Percentiles rank a stretch among this genome's conserved stretches.
These are phyloP conservation scores for Empidonax traillii DNA, from an alignment of 2,113 vertebrate genomes.

Conservation along the genomic window DNA sequence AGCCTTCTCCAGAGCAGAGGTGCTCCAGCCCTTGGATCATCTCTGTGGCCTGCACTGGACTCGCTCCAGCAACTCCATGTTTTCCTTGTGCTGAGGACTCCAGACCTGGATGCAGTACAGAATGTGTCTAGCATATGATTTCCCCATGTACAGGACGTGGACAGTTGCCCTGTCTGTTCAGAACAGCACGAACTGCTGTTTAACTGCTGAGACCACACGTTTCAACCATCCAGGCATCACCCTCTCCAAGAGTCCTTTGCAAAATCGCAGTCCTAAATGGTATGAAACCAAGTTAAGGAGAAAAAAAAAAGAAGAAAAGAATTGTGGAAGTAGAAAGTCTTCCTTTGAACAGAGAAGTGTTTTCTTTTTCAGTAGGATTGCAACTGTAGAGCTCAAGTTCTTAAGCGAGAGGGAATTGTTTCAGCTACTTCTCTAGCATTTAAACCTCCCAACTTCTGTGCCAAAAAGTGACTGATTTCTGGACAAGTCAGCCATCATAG, in stretches of 20 bases:
- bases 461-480: background rate
- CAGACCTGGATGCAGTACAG: background rate
- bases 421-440: background rate
- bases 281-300: background rate
- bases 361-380: background rate
- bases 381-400: background rate
- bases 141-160: accelerated
- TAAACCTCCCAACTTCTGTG: background rate
- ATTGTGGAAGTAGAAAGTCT: accelerated
- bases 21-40: background rate
- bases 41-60: background rate
- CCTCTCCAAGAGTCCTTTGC: background rate
- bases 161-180: background rate
- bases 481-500: background rate
- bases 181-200: background rate
- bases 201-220: accelerated
- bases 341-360: background rate
- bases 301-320: background rate
- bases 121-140: background rate
- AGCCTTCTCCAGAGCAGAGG: background rate
- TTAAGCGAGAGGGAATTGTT: background rate
- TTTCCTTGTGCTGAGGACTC: background rate
- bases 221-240: no score
- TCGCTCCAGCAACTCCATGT: background rate
- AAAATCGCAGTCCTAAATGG: background rate